Base-by-base conservation (phyloP, 2,113 vertebrate species). In the Riparia riparia region DNA sequence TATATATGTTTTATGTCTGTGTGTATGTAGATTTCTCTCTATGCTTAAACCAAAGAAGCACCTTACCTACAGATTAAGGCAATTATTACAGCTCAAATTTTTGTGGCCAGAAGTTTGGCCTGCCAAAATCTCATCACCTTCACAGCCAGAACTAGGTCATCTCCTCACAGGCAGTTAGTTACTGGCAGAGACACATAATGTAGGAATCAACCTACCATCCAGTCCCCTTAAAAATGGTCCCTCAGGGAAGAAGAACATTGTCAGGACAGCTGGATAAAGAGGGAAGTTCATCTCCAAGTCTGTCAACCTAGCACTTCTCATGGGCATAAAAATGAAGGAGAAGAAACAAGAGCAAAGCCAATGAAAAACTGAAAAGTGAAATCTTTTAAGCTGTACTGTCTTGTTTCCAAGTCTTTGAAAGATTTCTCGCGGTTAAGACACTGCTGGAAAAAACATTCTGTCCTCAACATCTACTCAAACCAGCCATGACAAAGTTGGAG, bases 211-310 rank as follows among this genome's bases (percentile, higher is more conserved):
- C 69, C 82, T 96, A 94, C 88, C 79, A 96, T 92, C 93, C 76
- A 74, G 76, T 74, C 61, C 28, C 56, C 77, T 94, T 93, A 86
- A 86, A 95, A 96, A 69, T 70, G 56, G 72, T 90, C 92, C 86
- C 86, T 94, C 66, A 96, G 80, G 93, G 77, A 92, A 95, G 71
- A 50, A 74, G 51, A 10, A 88, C 72, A 81, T 71, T 92, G 90
- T 64, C 92, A 94, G 76, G 82, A 94, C 85, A 97, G 63, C 53
- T 84, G 82, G 88, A 90, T 95, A 93, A 95, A 96, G 69, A 92
- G 60, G 14, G 68, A 92, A 84, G 85, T 86, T 96, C 47, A 84
- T 96, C 83, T 89, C 71, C 56, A 78, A 80, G 51, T 63, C 90
- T 95, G 87, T 92, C 82, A 93, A 41, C 64, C 82, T 77, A 88